Base-by-base conservation (phyloP, 2,113 vertebrate species). In the Galbula dea region DNA sequence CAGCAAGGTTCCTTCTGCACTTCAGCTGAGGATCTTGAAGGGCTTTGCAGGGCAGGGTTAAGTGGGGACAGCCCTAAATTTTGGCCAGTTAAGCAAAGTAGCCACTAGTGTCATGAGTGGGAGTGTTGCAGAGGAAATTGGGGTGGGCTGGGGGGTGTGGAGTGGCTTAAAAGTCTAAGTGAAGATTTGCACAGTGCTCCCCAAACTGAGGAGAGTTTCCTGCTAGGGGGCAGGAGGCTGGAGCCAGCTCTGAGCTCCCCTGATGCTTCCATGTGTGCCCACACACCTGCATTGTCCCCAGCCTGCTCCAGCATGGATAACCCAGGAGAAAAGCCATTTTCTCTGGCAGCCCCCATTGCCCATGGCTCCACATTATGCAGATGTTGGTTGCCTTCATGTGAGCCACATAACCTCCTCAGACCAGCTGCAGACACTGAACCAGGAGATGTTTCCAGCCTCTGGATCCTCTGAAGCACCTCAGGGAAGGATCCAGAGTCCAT, bases 331-430 rank as follows among this genome's bases (percentile, higher is more conserved):
- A 49, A 37, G 3, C 0, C 18, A 11, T 61, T 34, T 74, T 57
- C 43, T 45, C 54, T 15, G 12, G 19, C 43, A 66, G 9, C 10
- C 18, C 36, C n/a, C 22, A 11, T 43, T 45, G 58, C 82, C 67
- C 67, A n/a, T 1, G 32, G 45, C 67, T 72, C 45, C 1, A 0
- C 1, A 1, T 27, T 24, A 7, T 2, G 13, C 39, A 49, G 55
- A 45, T 12, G 21, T 2, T 39, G 51, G 4, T 32, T 18, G 4
- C 34, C 82, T 41, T 32, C 9, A 30, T 41, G 37, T 87, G 79
- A 76, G 52, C 26, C 37, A 52, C 29, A 16, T 14, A 37, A 21
- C 22, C 30, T 65, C 45, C 55, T 62, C 12, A 9, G 20, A 29
- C 18, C 17, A 5, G 14, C 32, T 48, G 37, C 74, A 81, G 26